Evolutionary conservation across 1,140 invertebrate species (phyloP).

Genomic region (Lethocerus indicus): DNA sequence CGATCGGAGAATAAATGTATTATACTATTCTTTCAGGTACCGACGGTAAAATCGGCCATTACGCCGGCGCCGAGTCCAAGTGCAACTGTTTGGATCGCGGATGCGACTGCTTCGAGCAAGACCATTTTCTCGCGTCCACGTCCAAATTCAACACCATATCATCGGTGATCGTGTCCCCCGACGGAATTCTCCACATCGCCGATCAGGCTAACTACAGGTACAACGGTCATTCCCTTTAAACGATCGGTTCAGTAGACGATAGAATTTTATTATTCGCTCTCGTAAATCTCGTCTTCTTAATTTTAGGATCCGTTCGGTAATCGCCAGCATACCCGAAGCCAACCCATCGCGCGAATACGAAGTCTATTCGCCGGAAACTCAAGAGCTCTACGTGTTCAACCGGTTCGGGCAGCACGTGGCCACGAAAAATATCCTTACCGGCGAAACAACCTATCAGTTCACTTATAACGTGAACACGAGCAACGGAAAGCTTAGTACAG

Average conservation of each 20-base stretch:
- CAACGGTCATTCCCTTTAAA: neutral
- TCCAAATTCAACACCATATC: slow-evolving; percentile 91
- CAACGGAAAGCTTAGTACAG: slow-evolving; percentile 81
- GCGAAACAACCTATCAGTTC: slow-evolving; percentile 80
- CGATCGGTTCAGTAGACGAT: neutral
- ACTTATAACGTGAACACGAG: slow-evolving; percentile 93
- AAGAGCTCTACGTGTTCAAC: slow-evolving; percentile 92
- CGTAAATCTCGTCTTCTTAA: neutral
- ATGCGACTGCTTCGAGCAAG: slow-evolving; percentile 80
- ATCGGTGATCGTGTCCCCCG: slow-evolving; percentile 80
- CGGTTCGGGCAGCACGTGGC: slow-evolving; percentile 86
- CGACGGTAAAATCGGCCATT: slow-evolving; percentile 79
- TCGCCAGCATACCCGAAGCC: slow-evolving; percentile 77
- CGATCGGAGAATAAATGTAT: no score
- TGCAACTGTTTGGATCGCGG: slow-evolving; percentile 83
- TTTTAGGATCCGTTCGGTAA: slow-evolving; percentile 69
- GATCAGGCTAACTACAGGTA: slow-evolving; percentile 73
- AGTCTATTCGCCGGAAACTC: slow-evolving; percentile 86
- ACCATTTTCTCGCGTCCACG: slow-evolving; percentile 78
- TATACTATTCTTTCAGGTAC: slow-evolving; percentile 32
- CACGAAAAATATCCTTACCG: slow-evolving; percentile 83
- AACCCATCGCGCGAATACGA: slow-evolving; percentile 73
- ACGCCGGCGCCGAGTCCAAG: slow-evolving; percentile 86
- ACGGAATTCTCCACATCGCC: slow-evolving; percentile 84
- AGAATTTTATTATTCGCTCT: neutral